These are phyloP conservation scores for Chaetodon trifasciatus DNA, from an alignment of 2,797 vertebrate species.

Conservation along the genomic window DNA sequence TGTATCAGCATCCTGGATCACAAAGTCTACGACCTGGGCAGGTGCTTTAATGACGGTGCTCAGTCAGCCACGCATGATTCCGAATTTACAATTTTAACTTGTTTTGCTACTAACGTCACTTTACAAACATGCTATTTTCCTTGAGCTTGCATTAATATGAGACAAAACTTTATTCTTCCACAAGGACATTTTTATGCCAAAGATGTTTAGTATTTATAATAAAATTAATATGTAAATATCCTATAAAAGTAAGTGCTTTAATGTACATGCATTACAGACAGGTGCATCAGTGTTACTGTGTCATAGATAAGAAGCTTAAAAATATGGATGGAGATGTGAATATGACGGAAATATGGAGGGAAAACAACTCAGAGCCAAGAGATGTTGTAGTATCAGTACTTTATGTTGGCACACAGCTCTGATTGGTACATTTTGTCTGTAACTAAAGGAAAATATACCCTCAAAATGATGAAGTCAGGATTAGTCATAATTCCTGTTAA, in stretches of 20 bases:
- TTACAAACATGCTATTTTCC: not conserved
- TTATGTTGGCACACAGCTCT: no score
- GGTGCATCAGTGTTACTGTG: not conserved
- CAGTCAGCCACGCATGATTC: not conserved
- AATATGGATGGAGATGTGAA: no score
- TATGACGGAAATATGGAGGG: not conserved
- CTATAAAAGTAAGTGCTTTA: not conserved
- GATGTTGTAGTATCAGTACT: no score
- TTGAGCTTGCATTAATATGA: not conserved
- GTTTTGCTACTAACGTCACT: not conserved
- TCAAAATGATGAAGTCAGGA: not conserved
- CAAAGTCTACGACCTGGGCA: conserved; percentile 21
- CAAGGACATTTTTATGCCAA: not conserved
- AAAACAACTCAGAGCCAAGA: not conserved
- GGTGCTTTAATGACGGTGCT: not conserved
- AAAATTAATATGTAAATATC: not conserved
- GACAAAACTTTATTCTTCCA: not conserved
- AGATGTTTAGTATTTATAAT: not conserved
- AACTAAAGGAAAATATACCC: no score
- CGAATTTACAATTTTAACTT: not conserved
- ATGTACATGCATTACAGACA: not conserved
- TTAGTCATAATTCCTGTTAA: no score
- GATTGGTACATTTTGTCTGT: not conserved
- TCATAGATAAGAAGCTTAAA: not conserved
- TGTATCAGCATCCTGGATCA: conserved; percentile 39